Percentiles rank a stretch among this genome's conserved stretches.
phyloP scores from a whole-genome alignment of 2,888 invertebrate species.

The Camptogramma bilineatum region DNA sequence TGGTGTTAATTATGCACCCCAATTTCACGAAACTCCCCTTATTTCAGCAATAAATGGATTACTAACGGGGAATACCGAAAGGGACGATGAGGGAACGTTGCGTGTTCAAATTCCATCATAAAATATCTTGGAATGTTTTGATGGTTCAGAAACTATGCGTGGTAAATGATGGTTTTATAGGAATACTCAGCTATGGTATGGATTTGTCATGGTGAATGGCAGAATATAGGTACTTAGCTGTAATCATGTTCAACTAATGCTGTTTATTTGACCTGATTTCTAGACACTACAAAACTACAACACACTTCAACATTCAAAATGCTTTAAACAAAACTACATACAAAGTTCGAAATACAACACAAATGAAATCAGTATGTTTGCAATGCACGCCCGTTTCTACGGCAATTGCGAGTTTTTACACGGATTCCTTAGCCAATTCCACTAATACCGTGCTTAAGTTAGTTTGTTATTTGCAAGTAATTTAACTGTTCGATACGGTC shows the following conservation, averaged over 20 bases:
- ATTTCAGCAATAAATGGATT: conserved; percentile 58
- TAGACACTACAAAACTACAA: too few species aligned
- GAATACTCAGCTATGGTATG: background rate
- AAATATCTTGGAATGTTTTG: conserved; percentile 4
- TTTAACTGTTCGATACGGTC: conserved; percentile 56
- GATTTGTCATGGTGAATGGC: background rate
- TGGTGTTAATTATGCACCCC: conserved; percentile 46
- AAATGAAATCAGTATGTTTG: conserved; percentile 16
- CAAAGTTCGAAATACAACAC: background rate
- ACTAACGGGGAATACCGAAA: conserved; percentile 62
- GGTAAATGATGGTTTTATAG: background rate
- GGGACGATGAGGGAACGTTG: conserved; percentile 41
- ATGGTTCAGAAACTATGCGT: background rate
- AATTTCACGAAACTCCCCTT: conserved; percentile 41
- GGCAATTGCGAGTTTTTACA: conserved; percentile 39
- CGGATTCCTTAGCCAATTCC: conserved; percentile 44
- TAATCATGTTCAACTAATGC: background rate
- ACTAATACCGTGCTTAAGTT: conserved; percentile 42
- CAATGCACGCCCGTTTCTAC: conserved; percentile 21
- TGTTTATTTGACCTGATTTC: background rate
- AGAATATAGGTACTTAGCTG: background rate
- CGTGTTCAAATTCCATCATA: conserved; percentile 35
- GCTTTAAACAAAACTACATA: background rate
- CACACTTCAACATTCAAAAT: conserved; percentile 4
- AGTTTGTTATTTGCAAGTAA: conserved; percentile 48